A percentile compares a stretch with the other conserved stretches of the same genome.
Evolutionary conservation across 2,113 vertebrate species (phyloP).

Genomic region (Leptodactylus fuscus): DNA sequence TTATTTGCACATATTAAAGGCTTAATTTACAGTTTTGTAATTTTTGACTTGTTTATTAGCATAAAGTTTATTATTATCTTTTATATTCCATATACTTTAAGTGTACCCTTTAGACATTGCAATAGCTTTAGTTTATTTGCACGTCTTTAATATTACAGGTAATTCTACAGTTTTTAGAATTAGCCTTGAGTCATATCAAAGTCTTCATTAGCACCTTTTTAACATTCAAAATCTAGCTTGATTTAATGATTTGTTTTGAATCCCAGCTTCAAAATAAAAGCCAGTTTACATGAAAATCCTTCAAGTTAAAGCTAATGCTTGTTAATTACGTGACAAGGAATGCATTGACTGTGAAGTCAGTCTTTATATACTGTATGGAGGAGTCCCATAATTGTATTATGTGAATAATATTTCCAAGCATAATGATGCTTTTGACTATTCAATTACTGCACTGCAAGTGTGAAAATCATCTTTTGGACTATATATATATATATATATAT

Average conservation of each 20-base stretch:
- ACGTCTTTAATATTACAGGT: slow-evolving; percentile 49
- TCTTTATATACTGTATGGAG: neutral
- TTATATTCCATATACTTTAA: neutral
- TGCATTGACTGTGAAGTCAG: neutral
- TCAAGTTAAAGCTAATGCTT: neutral
- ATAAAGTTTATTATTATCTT: neutral
- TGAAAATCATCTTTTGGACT: too few species aligned
- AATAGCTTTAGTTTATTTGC: slow-evolving; percentile 59
- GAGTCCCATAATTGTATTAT: neutral
- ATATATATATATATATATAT: too few species aligned
- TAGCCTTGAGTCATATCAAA: slow-evolving; percentile 62
- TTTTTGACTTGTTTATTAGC: too few species aligned
- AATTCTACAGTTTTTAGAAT: slow-evolving; percentile 53
- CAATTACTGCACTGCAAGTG: too few species aligned
- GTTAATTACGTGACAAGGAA: neutral
- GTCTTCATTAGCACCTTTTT: slow-evolving; percentile 62
- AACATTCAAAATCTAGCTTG: slow-evolving; percentile 51
- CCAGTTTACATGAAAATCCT: neutral
- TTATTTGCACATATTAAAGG: too few species aligned
- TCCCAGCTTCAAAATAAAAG: neutral
- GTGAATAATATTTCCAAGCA: neutral
- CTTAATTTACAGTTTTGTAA: too few species aligned
- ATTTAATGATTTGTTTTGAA: slow-evolving; percentile 56
- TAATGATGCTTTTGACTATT: too few species aligned
- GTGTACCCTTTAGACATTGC: neutral